Percentiles rank a stretch among this genome's conserved stretches.
Conservation (phyloP, 2,113 vertebrate genomes). For the Limanda limanda region DNA sequence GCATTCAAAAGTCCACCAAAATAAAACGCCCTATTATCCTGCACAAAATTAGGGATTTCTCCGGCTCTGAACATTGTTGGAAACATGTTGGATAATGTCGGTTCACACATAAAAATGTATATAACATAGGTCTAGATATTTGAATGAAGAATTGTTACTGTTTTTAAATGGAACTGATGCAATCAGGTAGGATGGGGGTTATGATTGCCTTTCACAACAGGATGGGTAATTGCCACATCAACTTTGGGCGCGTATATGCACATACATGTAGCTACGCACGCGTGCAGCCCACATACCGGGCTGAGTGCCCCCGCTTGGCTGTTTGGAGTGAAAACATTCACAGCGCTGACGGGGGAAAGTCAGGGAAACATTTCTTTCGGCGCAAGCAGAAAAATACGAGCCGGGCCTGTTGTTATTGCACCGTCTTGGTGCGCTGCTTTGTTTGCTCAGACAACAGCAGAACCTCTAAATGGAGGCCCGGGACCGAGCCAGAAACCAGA, state of each 20-base stretch:
- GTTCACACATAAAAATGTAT: too few relatives aligned
- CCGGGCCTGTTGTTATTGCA: conserved; percentile 73
- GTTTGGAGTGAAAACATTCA: conserved; percentile 84
- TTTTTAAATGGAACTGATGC: too few relatives aligned
- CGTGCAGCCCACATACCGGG: conserved; percentile 68
- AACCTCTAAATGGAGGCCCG: conserved; percentile 77
- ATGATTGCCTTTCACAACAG: conserved; percentile 17
- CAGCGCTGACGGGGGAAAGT: conserved; percentile 79
- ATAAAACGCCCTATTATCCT: too few relatives aligned
- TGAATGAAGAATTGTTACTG: too few relatives aligned
- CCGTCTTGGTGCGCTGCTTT: conserved; percentile 77
- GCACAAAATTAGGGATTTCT: too few relatives aligned
- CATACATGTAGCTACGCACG: conserved; percentile 29
- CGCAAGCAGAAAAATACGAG: conserved; percentile 82
- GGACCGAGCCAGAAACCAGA: conserved; percentile 74
- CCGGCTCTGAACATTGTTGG: too few relatives aligned
- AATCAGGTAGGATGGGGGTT: neutral
- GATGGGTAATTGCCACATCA: conserved; percentile 49
- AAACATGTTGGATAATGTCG: too few relatives aligned
- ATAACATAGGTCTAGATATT: too few relatives aligned
- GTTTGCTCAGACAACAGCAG: conserved; percentile 84
- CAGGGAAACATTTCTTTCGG: conserved; percentile 82
- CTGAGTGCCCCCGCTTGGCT: conserved; percentile 66
- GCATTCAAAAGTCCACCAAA: too few relatives aligned
- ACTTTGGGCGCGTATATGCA: conserved; percentile 27